Base-by-base conservation (phyloP, 2,888 invertebrate genomes). In the Lasioglossum pauxillum region DNA sequence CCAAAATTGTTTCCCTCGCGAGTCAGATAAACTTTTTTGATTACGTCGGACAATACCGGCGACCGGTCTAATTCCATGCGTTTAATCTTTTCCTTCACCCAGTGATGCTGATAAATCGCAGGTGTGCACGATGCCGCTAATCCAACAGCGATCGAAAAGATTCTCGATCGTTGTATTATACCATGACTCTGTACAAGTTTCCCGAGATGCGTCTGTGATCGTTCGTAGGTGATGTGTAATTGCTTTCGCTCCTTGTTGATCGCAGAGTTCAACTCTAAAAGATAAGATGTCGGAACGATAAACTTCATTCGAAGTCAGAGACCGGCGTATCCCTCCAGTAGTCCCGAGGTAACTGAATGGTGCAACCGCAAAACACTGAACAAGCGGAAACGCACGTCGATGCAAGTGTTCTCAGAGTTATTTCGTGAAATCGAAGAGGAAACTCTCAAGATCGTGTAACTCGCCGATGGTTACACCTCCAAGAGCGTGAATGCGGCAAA, bases 101-200 rank as follows among this genome's bases (percentile, higher is more conserved):
- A 2, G 35, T 49, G 60, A 44, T 53, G 44, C 4, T 64, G 79
- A 79, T 85, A 84, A 79, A n/a, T 14, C 84, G 73, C 85, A 85
- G 85, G 85, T 85, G 85, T 79, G 76, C 85, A 57, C 19, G 5
- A 31, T 23, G 73, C 16, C n/a, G 41, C n/a, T n/a, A 44, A 53
- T 67, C 49, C 35, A 38, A 53, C 16, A 12, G 31, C 31, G n/a
- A 67, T 64, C 46, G 14, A 16, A 53, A n/a, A 35, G 69, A 78
- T 27, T 41, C 44, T 27, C 60, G 0, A 53, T 75, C 73, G 35
- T 75, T 74, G 1, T 27, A 12, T 41, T 1, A 38, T 27, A 27
- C 16, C 35, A 4, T 10, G 46, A 67, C 27, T n/a, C 2, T 27
- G 14, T 41, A 78, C n/a, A 53, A 60, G 35, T 49, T 49, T 49